Conservation (phyloP, 2,888 invertebrate species). For the Catotricha subobsoleta region DNA sequence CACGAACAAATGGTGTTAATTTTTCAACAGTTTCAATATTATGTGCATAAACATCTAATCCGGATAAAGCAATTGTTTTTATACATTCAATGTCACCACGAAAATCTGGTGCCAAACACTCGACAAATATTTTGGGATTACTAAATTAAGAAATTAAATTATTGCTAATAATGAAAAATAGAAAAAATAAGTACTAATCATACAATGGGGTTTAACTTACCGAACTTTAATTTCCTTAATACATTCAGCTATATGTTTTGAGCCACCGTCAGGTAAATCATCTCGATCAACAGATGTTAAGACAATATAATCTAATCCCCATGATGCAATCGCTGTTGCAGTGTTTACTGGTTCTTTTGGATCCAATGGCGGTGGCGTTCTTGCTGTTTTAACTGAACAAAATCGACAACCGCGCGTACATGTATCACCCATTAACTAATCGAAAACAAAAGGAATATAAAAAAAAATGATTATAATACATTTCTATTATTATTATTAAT, state of each 20-base stretch:
- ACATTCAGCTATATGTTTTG: conserved; percentile 83
- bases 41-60: conserved; percentile 93
- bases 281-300: conserved; percentile 96
- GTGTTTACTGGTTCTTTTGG: conserved; percentile 81
- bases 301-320: conserved; percentile 96
- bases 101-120: conserved; percentile 95
- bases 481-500: no score
- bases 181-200: not conserved
- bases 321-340: conserved; percentile 75
- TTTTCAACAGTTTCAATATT: conserved; percentile 94
- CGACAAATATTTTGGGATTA: conserved; percentile 74
- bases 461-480: no score
- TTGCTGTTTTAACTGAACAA: conserved; percentile 94
- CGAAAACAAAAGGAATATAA: not conserved
- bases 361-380: conserved; percentile 76
- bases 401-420: conserved; percentile 97
- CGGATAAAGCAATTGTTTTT: conserved; percentile 54
- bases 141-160: conserved; percentile 24
- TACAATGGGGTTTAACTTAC: conserved; percentile 29
- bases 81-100: conserved; percentile 61
- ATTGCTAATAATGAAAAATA: no score
- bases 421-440: conserved; percentile 90
- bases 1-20: conserved; percentile 80
- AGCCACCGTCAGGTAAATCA: conserved; percentile 87
- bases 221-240: conserved; percentile 67